These are phyloP conservation scores for Poecilus cupreus DNA, from an alignment of 2,888 invertebrate genomes.

Conservation along the genomic window DNA sequence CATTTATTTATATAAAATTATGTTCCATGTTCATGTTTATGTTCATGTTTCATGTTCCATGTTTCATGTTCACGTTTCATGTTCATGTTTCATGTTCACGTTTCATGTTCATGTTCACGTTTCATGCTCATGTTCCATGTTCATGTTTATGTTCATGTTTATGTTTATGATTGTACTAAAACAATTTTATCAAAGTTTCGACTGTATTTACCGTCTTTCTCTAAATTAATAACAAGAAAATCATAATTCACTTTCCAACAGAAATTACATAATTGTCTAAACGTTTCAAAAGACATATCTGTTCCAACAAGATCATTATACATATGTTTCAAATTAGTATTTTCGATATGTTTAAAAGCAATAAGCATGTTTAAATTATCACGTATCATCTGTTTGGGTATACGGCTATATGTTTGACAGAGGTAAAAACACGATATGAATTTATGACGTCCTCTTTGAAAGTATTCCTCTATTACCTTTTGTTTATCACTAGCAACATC, in stretches of 20 bases:
- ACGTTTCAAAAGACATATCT: constrained; percentile 65
- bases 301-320: constrained; percentile 64
- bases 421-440: constrained; percentile 67
- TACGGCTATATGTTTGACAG: constrained; percentile 66
- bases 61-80: constrained; percentile 2
- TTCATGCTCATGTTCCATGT: background rate
- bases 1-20: background rate
- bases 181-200: constrained; percentile 65
- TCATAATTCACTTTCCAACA: constrained; percentile 66
- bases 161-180: background rate
- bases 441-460: constrained; percentile 66
- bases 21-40: constrained; percentile 2
- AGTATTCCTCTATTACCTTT: constrained; percentile 65
- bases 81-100: constrained; percentile 13
- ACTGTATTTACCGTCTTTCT: constrained; percentile 66
- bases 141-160: constrained; percentile 9
- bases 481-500: constrained; percentile 67
- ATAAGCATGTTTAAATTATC: constrained; percentile 68
- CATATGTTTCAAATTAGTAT: constrained; percentile 67
- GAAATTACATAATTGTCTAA: constrained; percentile 64
- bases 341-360: constrained; percentile 67
- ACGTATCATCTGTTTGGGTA: constrained; percentile 68
- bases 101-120: constrained; percentile 18
- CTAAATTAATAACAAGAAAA: constrained; percentile 66
- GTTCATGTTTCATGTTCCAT: no score